A percentile compares a stretch with the other conserved stretches of the same genome.
Evolutionary conservation across 2,888 invertebrate species (phyloP).

Genomic region (Amitus sp.): DNA sequence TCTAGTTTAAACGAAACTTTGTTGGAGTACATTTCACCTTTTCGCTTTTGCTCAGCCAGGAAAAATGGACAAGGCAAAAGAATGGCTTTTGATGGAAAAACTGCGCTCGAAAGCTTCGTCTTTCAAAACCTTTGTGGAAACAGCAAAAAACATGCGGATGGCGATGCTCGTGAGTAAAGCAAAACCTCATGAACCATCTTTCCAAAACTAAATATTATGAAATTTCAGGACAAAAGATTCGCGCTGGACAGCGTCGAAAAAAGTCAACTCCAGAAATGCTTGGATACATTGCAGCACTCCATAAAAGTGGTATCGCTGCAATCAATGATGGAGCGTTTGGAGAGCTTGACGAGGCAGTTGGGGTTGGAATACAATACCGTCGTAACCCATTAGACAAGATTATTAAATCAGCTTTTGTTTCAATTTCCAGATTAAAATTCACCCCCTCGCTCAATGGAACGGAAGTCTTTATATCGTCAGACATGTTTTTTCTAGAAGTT

Average conservation of each 20-base stretch:
- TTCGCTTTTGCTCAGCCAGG: constrained; percentile 46
- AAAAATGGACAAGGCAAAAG: constrained; percentile 71
- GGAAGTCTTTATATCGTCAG: constrained; percentile 91
- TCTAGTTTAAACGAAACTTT: too few species aligned
- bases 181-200: not conserved
- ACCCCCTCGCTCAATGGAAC: constrained; percentile 84
- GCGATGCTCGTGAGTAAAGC: constrained; percentile 77
- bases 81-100: constrained; percentile 91
- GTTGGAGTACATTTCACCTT: too few species aligned
- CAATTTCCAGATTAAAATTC: constrained; percentile 78
- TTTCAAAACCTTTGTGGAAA: constrained; percentile 84
- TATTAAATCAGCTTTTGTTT: too few species aligned
- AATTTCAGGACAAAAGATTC: constrained; percentile 84
- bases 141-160: constrained; percentile 88
- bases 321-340: constrained; percentile 90
- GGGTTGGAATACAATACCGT: too few species aligned
- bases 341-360: constrained; percentile 89
- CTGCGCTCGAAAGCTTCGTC: constrained; percentile 85
- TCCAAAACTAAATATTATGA: too few species aligned
- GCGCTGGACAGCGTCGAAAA: constrained; percentile 87
- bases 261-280: constrained; percentile 86
- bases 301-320: constrained; percentile 93
- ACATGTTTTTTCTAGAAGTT: constrained; percentile 96
- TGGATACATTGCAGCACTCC: constrained; percentile 92
- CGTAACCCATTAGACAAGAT: too few species aligned